A percentile compares a stretch with the other conserved stretches of the same genome.
These are phyloP conservation scores for Chitala chitala DNA, from an alignment of 2,113 vertebrate species.

Conservation along the genomic window DNA sequence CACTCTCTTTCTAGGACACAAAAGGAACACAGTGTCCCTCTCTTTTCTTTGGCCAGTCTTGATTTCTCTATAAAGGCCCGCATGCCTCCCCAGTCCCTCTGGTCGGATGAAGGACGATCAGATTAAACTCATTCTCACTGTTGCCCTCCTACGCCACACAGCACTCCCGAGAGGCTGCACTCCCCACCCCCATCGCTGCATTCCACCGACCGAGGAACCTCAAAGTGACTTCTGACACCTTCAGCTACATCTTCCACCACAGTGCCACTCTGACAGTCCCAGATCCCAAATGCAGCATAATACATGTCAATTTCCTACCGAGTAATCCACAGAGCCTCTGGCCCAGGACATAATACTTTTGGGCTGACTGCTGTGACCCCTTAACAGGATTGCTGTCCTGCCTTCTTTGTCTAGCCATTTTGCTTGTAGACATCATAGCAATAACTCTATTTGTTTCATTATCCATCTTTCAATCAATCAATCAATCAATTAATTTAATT, in stretches of 20 bases:
- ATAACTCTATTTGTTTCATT: not conserved
- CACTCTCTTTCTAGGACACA: not conserved
- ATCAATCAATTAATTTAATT: not conserved
- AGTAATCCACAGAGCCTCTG: constrained; percentile 41
- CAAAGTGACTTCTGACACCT: constrained; percentile 32
- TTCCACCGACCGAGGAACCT: not conserved
- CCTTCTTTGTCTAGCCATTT: not conserved
- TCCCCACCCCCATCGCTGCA: constrained; percentile 2
- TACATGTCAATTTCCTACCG: constrained; percentile 14
- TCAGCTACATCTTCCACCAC: constrained; percentile 54
- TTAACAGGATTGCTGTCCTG: not conserved
- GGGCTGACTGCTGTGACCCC: not conserved
- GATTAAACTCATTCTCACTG: constrained; percentile 43
- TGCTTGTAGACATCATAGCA: not conserved
- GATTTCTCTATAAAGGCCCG: constrained; percentile 21
- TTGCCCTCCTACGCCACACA: constrained; percentile 25
- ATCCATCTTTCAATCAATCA: not conserved
- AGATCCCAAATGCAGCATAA: constrained; percentile 44
- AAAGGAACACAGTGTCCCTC: too few relatives aligned
- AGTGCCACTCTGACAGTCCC: constrained; percentile 51
- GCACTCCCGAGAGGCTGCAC: constrained; percentile 36
- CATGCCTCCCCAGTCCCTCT: not conserved
- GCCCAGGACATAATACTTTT: constrained; percentile 28
- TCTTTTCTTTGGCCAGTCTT: not conserved
- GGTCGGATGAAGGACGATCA: constrained; percentile 21